Conservation (phyloP, 2,888 invertebrate genomes). For the Ectropis crepuscularia region DNA sequence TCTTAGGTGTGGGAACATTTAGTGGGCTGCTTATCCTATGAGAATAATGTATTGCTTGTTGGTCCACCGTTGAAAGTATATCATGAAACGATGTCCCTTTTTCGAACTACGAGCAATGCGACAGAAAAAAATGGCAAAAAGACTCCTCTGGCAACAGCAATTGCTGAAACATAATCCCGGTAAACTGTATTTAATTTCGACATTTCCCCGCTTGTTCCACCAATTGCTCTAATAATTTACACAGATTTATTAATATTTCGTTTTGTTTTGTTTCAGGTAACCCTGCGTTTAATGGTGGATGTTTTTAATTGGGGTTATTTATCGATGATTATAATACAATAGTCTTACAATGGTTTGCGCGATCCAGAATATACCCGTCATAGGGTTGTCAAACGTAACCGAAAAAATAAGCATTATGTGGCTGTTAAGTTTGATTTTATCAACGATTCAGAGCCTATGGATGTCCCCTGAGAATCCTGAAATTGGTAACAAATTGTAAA, state of each 20-base stretch:
- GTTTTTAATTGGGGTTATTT: conserved; percentile 44
- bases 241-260: conserved; percentile 51
- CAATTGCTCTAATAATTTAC: conserved; percentile 37
- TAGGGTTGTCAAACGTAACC: not conserved
- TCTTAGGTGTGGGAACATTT: too few species aligned
- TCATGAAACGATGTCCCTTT: too few species aligned
- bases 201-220: conserved; percentile 13
- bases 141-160: conserved; percentile 1
- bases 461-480: too few species aligned
- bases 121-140: not conserved
- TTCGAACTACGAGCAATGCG: too few species aligned
- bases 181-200: conserved; percentile 14
- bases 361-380: not conserved
- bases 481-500: too few species aligned
- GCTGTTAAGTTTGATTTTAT: too few species aligned
- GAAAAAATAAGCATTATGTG: too few species aligned
- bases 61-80: too few species aligned
- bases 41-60: too few species aligned
- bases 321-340: conserved; percentile 38
- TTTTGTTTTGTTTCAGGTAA: conserved; percentile 62
- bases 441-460: too few species aligned
- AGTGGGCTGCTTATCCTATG: too few species aligned
- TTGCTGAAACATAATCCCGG: not conserved
- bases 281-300: conserved; percentile 46
- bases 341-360: conserved; percentile 17